Percentiles rank a stretch among this genome's conserved stretches.
These are phyloP conservation scores for Dysdera silvatica DNA, from an alignment of 1,140 invertebrate genomes.

Conservation along the genomic window DNA sequence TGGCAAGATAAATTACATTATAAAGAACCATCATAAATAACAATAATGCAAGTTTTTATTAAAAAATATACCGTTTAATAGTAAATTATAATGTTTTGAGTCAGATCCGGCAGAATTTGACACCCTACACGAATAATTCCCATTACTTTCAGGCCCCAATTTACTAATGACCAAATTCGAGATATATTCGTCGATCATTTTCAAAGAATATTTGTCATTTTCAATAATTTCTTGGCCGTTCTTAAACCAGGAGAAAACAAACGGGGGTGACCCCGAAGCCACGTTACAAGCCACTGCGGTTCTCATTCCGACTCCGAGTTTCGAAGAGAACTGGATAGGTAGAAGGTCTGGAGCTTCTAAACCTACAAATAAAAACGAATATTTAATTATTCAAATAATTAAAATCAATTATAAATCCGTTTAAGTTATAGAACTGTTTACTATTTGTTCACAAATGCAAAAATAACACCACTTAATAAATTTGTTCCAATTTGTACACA, in stretches of 20 bases:
- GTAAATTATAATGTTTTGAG: not conserved
- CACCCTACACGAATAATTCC: slow-evolving; percentile 34
- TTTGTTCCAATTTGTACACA: no score
- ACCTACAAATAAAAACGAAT: no score
- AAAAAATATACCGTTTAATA: slow-evolving; percentile 6
- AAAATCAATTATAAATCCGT: no score
- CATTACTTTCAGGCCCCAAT: slow-evolving; percentile 25
- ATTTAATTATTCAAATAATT: no score
- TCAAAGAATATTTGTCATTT: not conserved
- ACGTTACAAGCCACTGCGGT: slow-evolving; percentile 48
- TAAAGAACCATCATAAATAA: not conserved
- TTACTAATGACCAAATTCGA: slow-evolving; percentile 13
- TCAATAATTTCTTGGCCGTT: slow-evolving; percentile 8
- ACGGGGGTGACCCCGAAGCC: slow-evolving; percentile 27
- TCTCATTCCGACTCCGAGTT: no score
- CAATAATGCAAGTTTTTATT: not conserved
- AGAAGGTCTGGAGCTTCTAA: no score
- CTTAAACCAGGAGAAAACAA: slow-evolving; percentile 30
- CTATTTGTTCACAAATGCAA: no score
- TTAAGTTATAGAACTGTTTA: no score
- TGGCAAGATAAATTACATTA: no score
- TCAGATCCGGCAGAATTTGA: slow-evolving; percentile 22
- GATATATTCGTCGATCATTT: slow-evolving; percentile 40
- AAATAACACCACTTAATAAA: no score
- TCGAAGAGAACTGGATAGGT: no score